Evolutionary conservation across 2,113 vertebrate species (phyloP), one percentile per base, ranked within the genome.

Genomic region (Sinosuthora webbiana): DNA sequence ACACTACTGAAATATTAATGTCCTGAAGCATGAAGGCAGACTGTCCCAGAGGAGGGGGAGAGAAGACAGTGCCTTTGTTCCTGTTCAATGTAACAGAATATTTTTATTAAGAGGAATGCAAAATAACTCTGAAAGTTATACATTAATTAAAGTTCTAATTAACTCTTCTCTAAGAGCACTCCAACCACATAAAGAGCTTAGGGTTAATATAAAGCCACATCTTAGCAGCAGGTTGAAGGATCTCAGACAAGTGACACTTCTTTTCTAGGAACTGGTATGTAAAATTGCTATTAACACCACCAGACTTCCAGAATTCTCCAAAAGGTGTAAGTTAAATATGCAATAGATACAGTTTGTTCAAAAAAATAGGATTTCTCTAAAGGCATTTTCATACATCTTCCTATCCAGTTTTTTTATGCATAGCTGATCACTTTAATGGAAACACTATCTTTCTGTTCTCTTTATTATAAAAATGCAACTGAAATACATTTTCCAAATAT

Each of bases 371-470:
- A 88, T 97, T 97, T 89, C 70, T 87, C 87, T 92, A 85, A 91
- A 96, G 91, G 84, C 24, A 79, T 90, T 97, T 94, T 83, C 91
- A 96, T 50, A 74, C 33, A 90, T 86, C 64, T 92, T 93, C 74
- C 80, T 70, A 90, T 19, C 53, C 52, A 89, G 56, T 85, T 92
- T 94, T 95, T 96, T 88, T 69, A 95, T 74, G 87, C 47, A 31
- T 30, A 94, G 74, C 71, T 95, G 83, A 97, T 96, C 88, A 93
- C 92, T 97, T 94, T 87, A 97, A 98, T 96, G 78, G 87, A 97
- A 97, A 86, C 85, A 97, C 90, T 96, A 95, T 93, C 92, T 94
- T 97, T 70, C 76, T 94, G 84, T 41, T 97, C 59, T 52, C 23
- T 88, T 95, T 79, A 90, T 80, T 95, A 94, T 79, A 95, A 94